Evolutionary conservation across 2,113 vertebrate genomes (phyloP).

Genomic region (Centropus unirufus): DNA sequence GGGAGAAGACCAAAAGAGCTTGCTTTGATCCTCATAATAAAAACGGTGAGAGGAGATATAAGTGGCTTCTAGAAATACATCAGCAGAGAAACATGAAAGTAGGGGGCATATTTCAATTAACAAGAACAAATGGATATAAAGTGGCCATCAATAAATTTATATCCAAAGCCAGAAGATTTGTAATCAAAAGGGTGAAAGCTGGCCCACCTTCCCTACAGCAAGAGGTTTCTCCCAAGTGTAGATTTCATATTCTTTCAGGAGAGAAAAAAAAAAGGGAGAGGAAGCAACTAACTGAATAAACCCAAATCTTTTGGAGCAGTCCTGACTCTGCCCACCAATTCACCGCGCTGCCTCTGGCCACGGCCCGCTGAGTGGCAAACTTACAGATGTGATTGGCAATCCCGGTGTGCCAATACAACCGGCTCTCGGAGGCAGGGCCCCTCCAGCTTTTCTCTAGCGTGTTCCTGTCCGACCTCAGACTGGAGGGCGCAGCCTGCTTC

Average conservation of each 20-base stretch:
- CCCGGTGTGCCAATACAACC: neutral
- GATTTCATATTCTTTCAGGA: neutral
- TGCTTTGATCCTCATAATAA: neutral
- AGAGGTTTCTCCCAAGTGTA: neutral
- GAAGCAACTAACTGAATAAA: neutral
- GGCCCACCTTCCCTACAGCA: neutral
- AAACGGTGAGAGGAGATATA: neutral
- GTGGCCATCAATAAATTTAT: neutral
- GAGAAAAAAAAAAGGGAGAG: neutral
- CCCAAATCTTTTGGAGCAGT: neutral
- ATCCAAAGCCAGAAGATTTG: neutral
- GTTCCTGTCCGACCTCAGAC: neutral
- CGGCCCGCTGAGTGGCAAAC: neutral
- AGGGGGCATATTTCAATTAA: neutral
- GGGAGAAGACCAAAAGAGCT: neutral
- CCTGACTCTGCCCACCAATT: neutral
- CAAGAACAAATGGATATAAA: neutral
- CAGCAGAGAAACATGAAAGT: neutral
- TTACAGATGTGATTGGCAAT: neutral
- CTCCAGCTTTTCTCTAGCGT: rapidly evolving
- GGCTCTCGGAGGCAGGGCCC: neutral
- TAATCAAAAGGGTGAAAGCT: neutral
- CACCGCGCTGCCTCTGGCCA: neutral
- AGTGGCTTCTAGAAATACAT: neutral
- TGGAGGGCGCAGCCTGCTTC: neutral